Evolutionary conservation across 2,888 invertebrate genomes (phyloP), one percentile per base, ranked within the genome.

Genomic region (Oegoconia quadripuncta): DNA sequence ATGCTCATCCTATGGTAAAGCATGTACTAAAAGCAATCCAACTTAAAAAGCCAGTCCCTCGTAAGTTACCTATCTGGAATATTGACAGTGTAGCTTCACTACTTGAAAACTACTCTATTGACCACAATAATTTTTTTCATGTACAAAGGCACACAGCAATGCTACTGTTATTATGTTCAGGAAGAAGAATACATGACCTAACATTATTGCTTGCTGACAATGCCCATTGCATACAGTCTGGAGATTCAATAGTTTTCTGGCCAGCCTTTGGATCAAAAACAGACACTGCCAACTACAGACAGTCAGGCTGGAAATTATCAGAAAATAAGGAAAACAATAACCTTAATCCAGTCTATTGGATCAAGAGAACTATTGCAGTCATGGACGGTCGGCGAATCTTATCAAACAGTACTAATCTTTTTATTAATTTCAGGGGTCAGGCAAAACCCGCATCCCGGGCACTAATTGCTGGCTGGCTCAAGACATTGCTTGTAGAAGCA

Each of bases 31-130:
- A 52, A 35, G 36, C 50, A 4, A 51, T 48, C 23, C 22, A 22
- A 3, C 9, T 23, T 9, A 6, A 18, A 23, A 28, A 39, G 8
- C 34, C 39, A 18, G 25, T 12, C 1, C 1, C 3, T 2, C n/a
- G 7, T 3, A 48, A 46, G 9, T 38, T 46, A 11, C 37, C 46
- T 0, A 41, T 53, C 11, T 59, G 55, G 55, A 39, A 55, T 34
- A 34, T 37, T 3, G 38, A 47, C 20, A 17, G 23, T 13, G 9
- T 48, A n/a, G 12, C 28, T 12, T 15, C 6, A 3, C 29, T 11
- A 2, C 16, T 39, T 3, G 16, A 8, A 13, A 3, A 12, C 7
- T 26, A 29, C 25, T 33, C 17, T 14, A 11, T 15, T 11, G 33
- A 48, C 3, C 42, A 2, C 2, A 15, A 17, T 22, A 43, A 31